phyloP scores from a whole-genome alignment of 2,797 vertebrate species.

The Typhlichthys subterraneus region DNA sequence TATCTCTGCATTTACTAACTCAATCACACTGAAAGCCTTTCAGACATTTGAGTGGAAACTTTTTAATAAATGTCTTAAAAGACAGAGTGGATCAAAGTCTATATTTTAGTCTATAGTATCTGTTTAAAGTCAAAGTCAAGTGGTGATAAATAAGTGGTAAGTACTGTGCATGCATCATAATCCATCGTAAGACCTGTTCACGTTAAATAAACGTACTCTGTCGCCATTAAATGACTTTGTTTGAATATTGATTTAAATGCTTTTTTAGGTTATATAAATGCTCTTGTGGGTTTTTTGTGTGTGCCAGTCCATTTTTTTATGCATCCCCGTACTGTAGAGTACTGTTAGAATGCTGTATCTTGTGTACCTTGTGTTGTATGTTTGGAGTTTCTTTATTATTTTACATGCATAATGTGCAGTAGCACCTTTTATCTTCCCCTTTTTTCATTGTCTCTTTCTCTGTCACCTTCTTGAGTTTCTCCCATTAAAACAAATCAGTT shows the following conservation, averaged over 20 bases:
- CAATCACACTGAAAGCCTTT: conserved; percentile 19
- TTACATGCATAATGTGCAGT: neutral
- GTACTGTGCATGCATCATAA: conserved; percentile 10
- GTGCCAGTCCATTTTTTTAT: conserved; percentile 40
- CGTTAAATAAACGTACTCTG: conserved; percentile 36
- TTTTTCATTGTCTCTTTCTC: conserved; percentile 9
- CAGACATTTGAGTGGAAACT: conserved; percentile 26
- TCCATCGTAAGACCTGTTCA: conserved; percentile 28
- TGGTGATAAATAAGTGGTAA: too few species aligned
- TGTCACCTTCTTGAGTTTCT: conserved; percentile 5
- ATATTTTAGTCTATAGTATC: conserved; percentile 7
- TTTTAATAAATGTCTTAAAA: conserved; percentile 24
- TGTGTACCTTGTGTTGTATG: neutral
- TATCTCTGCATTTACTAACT: neutral
- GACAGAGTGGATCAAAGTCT: conserved; percentile 33
- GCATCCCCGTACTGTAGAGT: conserved; percentile 29
- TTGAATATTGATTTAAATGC: conserved; percentile 24
- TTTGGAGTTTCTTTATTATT: conserved; percentile 8
- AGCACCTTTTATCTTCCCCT: conserved; percentile 26
- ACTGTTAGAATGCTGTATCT: too few species aligned
- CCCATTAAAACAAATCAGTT: conserved; percentile 32
- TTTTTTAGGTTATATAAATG: conserved; percentile 17
- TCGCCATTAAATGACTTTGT: conserved; percentile 27
- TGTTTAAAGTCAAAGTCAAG: conserved; percentile 8
- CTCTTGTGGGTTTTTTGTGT: conserved; percentile 43